Base-by-base conservation (phyloP, 2,113 vertebrate genomes). In the Malurus melanocephalus region DNA sequence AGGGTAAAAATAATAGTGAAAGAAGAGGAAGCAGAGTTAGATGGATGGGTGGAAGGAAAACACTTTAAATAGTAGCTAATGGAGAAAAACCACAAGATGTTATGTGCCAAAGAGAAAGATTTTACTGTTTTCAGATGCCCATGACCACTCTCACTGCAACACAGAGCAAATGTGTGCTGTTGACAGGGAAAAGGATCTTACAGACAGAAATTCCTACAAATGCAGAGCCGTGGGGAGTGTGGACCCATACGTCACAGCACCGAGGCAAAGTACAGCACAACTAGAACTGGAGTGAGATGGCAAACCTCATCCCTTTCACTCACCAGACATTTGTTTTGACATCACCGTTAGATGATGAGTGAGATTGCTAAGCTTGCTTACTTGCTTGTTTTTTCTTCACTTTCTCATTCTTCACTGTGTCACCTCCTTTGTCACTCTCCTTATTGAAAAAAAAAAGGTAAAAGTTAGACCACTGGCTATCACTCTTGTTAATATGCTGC, bases 211-310 rank as follows among this genome's bases (percentile, higher is more conserved):
- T 24, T 81, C 57, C 38, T 71, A 16, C 18, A 59, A 55, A 46
- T 4, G 11, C 22, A 87, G 8, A 17, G 13, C 11, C 7, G 17
- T 16, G 11, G 20, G 24, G 12, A 68, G 15, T 11, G n/a, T 53
- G 8, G 24, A 45, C 32, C 12, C 57, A 55, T 2, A 6, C 8
- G 20, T 42, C 59, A 66, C 10, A 74, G 14, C 27, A 59, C 9
- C 0, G 0, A 84, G 42, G 13, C 20, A 66, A 16, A 49, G 9
- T 9, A 69, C 8, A 59, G 4, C 23, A 38, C 1, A 3, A 5
- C 14, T 60, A 42, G 23, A 67, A 5, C 30, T 53, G 28, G 35
- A 78, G 17, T 24, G 35, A 71, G 48, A 81, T 22, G 5, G 20
- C 10, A 64, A 75, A 22, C 3, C 21, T 72, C 22, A 67, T 72